Evolutionary conservation across 1,140 invertebrate genomes (phyloP), one percentile per base, ranked within the genome.

Genomic region (Sitobion miscanthi): DNA sequence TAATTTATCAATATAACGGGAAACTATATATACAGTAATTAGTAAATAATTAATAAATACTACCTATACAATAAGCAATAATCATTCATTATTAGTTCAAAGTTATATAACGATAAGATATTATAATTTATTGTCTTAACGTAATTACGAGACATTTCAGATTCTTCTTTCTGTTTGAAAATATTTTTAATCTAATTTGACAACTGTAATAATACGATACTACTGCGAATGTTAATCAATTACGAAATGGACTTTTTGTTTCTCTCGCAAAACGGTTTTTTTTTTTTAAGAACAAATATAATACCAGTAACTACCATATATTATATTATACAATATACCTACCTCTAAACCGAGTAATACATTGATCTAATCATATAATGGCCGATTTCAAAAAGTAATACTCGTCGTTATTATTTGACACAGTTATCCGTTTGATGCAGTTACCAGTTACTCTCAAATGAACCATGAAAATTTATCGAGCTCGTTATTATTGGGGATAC

Each of bases 401-500:
- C 62, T 77, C 62, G 62, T 77, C 30, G 17, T 77, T 77, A 77
- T 77, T 77, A 77, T 77, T 77, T 77, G 62, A 77, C n/a, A 77
- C 62, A 77, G 62, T 77, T 77, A 77, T 77, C 62, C 62, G 62
- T 77, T 77, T 77, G 62, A 77, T 77, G 62, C 62, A 77, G 62
- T 77, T 77, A 77, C 62, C 62, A 77, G 62, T 87, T n/a, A 47
- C 85, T 47, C 35, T 87, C 85, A 47, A 87, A 87, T 47, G 85
- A 87, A 47, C 47, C 45, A 35, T 89, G 49, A 54, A 89, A 54
- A 89, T 89, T 21, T 89, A 89, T 89, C 17, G 85, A 47, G 85
- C 85, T 87, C 85, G 49, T 89, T 89, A 89, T 89, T 89, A 89
- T 89, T 89, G n/a, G 47, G 42, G 47, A 89, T 89, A 54, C 87